Conservation (phyloP, 1,140 invertebrate genomes). For the Sitophilus oryzae region DNA sequence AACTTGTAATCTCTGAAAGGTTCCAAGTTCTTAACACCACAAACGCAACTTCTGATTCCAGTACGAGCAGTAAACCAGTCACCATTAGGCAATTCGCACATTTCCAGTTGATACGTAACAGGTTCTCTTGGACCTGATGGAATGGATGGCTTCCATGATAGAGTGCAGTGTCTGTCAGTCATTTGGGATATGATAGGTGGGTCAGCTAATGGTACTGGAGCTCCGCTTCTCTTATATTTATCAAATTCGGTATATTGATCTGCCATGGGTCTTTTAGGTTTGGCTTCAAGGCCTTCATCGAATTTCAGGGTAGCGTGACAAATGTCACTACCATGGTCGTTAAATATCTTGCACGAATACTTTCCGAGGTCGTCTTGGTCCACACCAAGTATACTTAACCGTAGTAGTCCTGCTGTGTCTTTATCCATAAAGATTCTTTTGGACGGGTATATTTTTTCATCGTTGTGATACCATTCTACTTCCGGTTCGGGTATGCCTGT, state of each 20-base stretch:
- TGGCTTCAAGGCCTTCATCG: conserved; percentile 62
- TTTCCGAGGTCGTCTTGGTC: conserved; percentile 73
- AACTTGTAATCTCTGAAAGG: conserved; percentile 85
- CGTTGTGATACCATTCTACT: conserved; percentile 79
- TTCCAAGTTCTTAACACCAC: conserved; percentile 75
- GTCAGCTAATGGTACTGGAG: conserved; percentile 77
- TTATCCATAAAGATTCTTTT: conserved; percentile 76
- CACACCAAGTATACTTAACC: conserved; percentile 68
- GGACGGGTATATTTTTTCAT: conserved; percentile 68
- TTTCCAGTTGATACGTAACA: conserved; percentile 90
- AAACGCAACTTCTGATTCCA: conserved; percentile 75
- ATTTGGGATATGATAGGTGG: conserved; percentile 83
- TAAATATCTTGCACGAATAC: conserved; percentile 75
- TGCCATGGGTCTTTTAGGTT: conserved; percentile 61
- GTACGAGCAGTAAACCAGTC: conserved; percentile 80
- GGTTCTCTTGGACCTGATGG: conserved; percentile 71
- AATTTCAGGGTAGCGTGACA: conserved; percentile 75
- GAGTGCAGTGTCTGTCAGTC: conserved; percentile 74
- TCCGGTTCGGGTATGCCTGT: conserved; percentile 80
- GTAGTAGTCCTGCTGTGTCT: conserved; percentile 72
- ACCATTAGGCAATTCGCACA: conserved; percentile 80
- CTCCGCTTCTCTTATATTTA: conserved; percentile 72
- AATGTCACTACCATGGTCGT: conserved; percentile 76
- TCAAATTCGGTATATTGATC: conserved; percentile 82
- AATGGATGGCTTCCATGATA: conserved; percentile 89